Percentiles rank a stretch among this genome's conserved stretches.
Conservation (phyloP, 2,888 invertebrate species). For the Thecophora atra region DNA sequence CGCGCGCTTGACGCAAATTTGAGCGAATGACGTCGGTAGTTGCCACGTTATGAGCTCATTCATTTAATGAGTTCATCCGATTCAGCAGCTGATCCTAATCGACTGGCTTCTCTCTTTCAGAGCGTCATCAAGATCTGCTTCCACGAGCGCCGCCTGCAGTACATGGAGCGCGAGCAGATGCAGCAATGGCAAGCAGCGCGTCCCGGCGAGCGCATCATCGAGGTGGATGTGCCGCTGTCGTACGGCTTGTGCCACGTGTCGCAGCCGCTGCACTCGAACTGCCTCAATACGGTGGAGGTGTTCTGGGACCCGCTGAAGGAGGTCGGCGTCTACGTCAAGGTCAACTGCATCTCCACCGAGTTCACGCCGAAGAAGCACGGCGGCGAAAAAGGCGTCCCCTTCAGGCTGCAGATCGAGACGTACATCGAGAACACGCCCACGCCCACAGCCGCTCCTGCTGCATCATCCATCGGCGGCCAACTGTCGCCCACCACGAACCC, state of each 20-base stretch:
- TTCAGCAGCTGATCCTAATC: too few species aligned
- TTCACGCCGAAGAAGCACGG: constrained; percentile 98
- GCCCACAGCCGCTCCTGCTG: not conserved
- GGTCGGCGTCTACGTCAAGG: constrained; percentile 94
- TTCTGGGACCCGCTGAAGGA: constrained; percentile 97
- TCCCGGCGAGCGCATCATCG: constrained; percentile 91
- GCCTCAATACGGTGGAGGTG: constrained; percentile 85
- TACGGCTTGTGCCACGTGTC: constrained; percentile 89
- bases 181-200: constrained; percentile 88
- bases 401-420: constrained; percentile 94
- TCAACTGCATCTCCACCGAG: constrained; percentile 97
- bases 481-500: constrained; percentile 46
- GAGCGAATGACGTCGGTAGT: not conserved
- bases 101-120: constrained; percentile 61
- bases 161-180: constrained; percentile 94
- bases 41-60: too few species aligned
- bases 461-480: constrained; percentile 44
- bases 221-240: constrained; percentile 92
- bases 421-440: constrained; percentile 65
- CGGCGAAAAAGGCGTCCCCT: constrained; percentile 97
- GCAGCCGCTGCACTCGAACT: constrained; percentile 73
- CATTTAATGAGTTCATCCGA: too few species aligned
- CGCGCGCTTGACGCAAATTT: not conserved
- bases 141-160: constrained; percentile 94
- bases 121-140: constrained; percentile 93